phyloP scores from a whole-genome alignment of 2,113 vertebrate species.

The Myrmophylax atrothorax region DNA sequence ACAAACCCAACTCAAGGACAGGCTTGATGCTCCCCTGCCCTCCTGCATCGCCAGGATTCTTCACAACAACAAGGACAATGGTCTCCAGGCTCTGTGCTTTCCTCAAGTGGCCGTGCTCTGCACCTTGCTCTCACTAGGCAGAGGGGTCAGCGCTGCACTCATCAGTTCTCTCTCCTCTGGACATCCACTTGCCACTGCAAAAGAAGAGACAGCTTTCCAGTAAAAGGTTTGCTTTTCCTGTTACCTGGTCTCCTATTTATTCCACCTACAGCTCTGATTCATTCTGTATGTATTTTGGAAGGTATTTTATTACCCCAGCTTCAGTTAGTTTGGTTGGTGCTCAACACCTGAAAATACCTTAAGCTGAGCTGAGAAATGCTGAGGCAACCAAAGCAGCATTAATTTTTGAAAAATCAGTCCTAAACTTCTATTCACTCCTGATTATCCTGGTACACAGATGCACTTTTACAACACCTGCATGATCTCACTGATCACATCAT shows the following conservation, averaged over 20 bases:
- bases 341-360: neutral
- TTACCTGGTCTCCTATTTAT: neutral
- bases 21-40: neutral
- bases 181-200: neutral
- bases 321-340: neutral
- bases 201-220: neutral
- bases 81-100: neutral
- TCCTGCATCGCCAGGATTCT: neutral
- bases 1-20: neutral
- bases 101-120: neutral
- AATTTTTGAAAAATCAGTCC: neutral
- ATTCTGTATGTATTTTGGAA: neutral
- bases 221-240: neutral
- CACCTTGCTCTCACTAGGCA: neutral
- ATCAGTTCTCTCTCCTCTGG: neutral
- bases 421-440: neutral
- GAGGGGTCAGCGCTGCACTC: neutral
- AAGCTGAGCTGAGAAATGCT: neutral
- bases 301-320: neutral
- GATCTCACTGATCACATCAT: neutral
- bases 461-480: neutral
- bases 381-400: neutral
- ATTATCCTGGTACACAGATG: neutral
- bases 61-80: rapidly evolving
- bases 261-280: neutral